Base-by-base conservation (phyloP, 2,888 invertebrate species). In the Chrysotoxum bicinctum region DNA sequence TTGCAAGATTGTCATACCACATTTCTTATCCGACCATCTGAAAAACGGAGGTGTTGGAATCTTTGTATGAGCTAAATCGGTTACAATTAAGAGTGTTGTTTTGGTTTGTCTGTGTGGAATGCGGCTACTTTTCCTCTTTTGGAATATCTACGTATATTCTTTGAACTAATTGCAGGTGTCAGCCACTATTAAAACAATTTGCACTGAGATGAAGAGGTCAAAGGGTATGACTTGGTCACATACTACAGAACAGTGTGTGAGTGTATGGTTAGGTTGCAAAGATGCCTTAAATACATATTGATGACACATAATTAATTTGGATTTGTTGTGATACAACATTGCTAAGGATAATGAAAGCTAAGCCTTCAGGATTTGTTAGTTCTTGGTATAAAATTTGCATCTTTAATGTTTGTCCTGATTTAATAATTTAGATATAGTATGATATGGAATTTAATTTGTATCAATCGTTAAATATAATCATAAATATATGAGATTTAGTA, bases 91-190 rank as follows among this genome's bases (percentile, higher is more conserved):
- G 58, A 79, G 75, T 79, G 76, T 76, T 81, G 76, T 81, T 7
- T 30, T 30, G 54, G 52, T 26, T 62, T 52, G n/a, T 52, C 45
- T 16, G 14, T 43, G 56, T 66, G 66, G 50, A 66, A 35, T 69
- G 52, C 26, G 19, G 40, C 40, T 64, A 52, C 64, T 48, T 37
- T 68, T 52, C 60, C 12, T 45, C 26, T 26, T 21, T 69, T 62
- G 64, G 83, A 78, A 78, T 79, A 66, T 45, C 62, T 14, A 12
- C n/a, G n/a, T n/a, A n/a, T 60, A 69, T 70, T 78, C 83, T 78
- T 83, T 79, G 76, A 80, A 85, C 80, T 80, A 76, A 85, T 85
- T 80, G 73, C 76, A 85, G 85, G 80, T 85, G 85, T 81, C 76
- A 81, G 80, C 85, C 80, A 64, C 72, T 80, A 76, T 23, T 70